These are phyloP conservation scores for Eclectus roratus DNA, from an alignment of 2,113 vertebrate species.

Conservation along the genomic window DNA sequence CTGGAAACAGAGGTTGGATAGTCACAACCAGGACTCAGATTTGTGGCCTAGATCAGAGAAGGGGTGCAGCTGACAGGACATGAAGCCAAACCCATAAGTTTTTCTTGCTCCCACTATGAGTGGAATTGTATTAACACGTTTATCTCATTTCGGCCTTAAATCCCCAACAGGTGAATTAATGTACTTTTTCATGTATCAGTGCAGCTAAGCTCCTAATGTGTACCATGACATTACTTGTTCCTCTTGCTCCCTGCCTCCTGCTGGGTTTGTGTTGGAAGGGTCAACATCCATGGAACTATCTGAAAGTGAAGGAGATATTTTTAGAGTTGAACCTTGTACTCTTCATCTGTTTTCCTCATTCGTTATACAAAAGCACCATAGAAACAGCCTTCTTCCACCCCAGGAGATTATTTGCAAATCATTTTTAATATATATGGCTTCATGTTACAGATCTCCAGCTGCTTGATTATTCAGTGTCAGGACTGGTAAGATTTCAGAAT, in stretches of 20 bases:
- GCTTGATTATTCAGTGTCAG: constrained; percentile 1
- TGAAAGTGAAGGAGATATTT: constrained; percentile 30
- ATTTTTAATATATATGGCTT: constrained; percentile 25
- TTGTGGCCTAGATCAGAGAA: not conserved
- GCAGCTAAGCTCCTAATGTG: not conserved
- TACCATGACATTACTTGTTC: not conserved
- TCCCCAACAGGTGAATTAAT: not conserved
- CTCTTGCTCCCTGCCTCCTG: not conserved
- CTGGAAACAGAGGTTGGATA: not conserved
- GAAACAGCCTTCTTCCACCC: constrained; percentile 35
- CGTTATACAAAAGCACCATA: constrained; percentile 35
- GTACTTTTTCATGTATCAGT: not conserved
- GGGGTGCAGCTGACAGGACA: not conserved
- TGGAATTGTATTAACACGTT: not conserved
- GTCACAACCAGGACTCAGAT: not conserved
- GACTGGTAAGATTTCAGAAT: constrained; percentile 14
- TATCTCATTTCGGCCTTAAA: not conserved
- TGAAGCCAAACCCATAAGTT: not conserved
- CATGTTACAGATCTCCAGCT: constrained; percentile 30
- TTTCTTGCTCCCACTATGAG: not conserved
- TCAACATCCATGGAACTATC: not conserved
- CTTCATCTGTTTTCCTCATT: constrained; percentile 1
- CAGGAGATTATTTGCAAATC: constrained; percentile 37
- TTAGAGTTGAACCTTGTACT: constrained; percentile 49
- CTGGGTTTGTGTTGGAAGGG: not conserved